Conservation (phyloP, 2,797 vertebrate species). For the Carapus acus region DNA sequence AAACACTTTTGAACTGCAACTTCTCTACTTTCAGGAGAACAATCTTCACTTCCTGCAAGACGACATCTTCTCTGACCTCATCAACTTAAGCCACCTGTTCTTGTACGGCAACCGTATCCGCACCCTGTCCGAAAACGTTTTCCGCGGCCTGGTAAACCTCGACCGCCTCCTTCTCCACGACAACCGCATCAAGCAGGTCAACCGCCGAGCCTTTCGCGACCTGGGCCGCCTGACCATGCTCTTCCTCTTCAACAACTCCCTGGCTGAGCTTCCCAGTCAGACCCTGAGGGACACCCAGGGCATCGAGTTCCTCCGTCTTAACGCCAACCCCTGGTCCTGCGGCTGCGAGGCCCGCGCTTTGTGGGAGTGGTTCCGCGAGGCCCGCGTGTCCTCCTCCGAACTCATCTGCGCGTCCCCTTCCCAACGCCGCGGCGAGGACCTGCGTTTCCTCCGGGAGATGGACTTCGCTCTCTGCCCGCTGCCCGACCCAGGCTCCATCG, state of each 20-base stretch:
- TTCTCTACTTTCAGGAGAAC: too few species aligned
- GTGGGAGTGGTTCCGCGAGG: conserved; percentile 92
- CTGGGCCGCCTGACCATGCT: conserved; percentile 93
- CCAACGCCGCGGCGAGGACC: conserved; percentile 79
- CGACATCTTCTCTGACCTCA: conserved; percentile 92
- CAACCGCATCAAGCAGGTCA: conserved; percentile 86
- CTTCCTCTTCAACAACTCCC: conserved; percentile 97
- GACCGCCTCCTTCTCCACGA: conserved; percentile 92
- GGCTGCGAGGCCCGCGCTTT: conserved; percentile 88
- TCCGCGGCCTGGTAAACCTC: conserved; percentile 86
- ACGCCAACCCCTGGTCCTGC: conserved; percentile 93
- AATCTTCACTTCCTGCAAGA: conserved; percentile 92
- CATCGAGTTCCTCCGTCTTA: conserved; percentile 93
- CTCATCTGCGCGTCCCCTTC: conserved; percentile 86
- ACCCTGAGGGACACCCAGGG: conserved; percentile 83
- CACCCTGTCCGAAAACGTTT: conserved; percentile 87
- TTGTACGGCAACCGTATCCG: conserved; percentile 92
- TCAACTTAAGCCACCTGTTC: conserved; percentile 94
- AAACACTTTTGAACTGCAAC: too few species aligned
- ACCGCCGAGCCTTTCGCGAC: conserved; percentile 84
- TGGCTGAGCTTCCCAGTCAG: conserved; percentile 85
- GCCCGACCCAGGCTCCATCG: conserved; percentile 75
- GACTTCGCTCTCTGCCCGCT: conserved; percentile 86
- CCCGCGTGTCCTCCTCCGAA: conserved; percentile 86
- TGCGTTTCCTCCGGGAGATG: conserved; percentile 86